These are phyloP conservation scores for Mya arenaria DNA, from an alignment of 1,140 invertebrate genomes.

Conservation along the genomic window DNA sequence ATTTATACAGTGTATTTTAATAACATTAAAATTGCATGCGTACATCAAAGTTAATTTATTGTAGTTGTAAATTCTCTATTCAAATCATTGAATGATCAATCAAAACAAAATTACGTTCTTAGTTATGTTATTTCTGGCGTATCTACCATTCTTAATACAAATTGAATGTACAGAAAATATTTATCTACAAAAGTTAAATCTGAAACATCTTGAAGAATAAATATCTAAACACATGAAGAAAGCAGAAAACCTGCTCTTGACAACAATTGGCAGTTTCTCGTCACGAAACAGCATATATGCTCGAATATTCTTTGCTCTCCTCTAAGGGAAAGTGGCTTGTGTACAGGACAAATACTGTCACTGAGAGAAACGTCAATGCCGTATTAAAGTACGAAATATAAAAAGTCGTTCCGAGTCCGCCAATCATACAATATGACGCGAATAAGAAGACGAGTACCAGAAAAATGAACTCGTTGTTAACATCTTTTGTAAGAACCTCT, in stretches of 20 bases:
- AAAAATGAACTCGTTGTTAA: constrained; percentile 71
- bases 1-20: too few relatives aligned
- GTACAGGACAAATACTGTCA: constrained; percentile 66
- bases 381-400: constrained; percentile 82
- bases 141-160: too few relatives aligned
- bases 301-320: constrained; percentile 23
- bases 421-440: constrained; percentile 79
- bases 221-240: constrained; percentile 72
- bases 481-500: constrained; percentile 65
- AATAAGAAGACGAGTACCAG: constrained; percentile 71
- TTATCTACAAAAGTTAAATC: too few relatives aligned
- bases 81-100: too few relatives aligned
- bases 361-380: constrained; percentile 76
- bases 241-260: constrained; percentile 69
- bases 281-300: constrained; percentile 63
- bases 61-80: too few relatives aligned
- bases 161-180: too few relatives aligned
- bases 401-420: constrained; percentile 80
- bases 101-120: too few relatives aligned
- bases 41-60: too few relatives aligned
- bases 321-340: constrained; percentile 55
- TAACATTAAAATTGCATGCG: too few relatives aligned
- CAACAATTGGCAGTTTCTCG: constrained; percentile 65
- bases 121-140: too few relatives aligned
- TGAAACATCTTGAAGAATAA: too few relatives aligned